Evolutionary conservation across 2,888 invertebrate species (phyloP), one percentile per base, ranked within the genome.

Genomic region (Trichogramma dendrolimi): DNA sequence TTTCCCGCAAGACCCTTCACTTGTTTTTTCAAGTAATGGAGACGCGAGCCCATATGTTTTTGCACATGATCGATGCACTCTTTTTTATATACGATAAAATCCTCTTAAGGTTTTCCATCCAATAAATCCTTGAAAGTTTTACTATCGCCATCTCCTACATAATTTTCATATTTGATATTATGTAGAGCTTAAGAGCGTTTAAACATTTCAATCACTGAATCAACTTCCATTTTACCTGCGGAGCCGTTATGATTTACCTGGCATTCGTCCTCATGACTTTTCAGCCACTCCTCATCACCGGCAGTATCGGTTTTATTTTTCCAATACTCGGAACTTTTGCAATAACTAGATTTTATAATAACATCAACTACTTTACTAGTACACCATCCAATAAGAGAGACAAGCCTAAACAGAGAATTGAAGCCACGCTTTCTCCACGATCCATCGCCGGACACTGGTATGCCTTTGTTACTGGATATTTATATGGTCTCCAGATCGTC

Each of bases 371-470:
- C 57, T 51, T 65, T 66, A 8, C 61, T 61, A 42, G 53, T 46
- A 27, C 40, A 59, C 55, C 41, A 61, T 14, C 61, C 61, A 56
- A 65, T 61, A n/a, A 66, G 53, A 53, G 55, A 40, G 7, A 46
- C 55, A 1, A 64, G 47, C 4, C 66, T 60, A 14, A 56, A 64
- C 2, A 62, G 43, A 2, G 64, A 64, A 8, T 55, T 11, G 27
- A 62, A 66, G 4, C 67, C 64, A 4, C 63, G 47, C 42, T 65
- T 67, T 64, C 62, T 51, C 66, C 67, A 67, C 7, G 61, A 58
- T 44, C 65, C 67, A 38, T 67, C 67, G 5, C 66, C 66, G 1
- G 63, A 66, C n/a, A 67, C 68, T 39, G 50, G 63, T 4, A 67
- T 47, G 5, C 59, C 66, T 11, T 48, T 44, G 38, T 38, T 41